Base-by-base conservation (phyloP, 2,888 invertebrate genomes). In the Drosophila suboccidentalis region DNA sequence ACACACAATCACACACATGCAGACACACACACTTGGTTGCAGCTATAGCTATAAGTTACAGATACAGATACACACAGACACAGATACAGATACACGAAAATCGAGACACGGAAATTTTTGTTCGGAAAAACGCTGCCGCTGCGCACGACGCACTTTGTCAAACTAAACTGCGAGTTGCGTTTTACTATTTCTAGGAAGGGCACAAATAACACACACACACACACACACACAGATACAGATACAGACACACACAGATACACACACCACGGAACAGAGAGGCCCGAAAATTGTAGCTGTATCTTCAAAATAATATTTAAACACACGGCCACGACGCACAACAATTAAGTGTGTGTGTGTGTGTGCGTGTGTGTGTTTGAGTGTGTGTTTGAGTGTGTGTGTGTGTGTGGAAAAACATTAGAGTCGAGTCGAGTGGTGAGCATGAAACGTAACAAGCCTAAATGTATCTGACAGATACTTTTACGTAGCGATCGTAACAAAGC, bases 181-280 rank as follows among this genome's bases (percentile, higher is more conserved):
- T 90, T 86, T 81, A 91, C 89, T 85, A 90, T 89, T 91, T 90
- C 89, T 87, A 88, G 89, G 91, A 91, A 80, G 73, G 66, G 76
- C 66, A 59, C 61, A 49, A 54, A 67, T 67, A 57, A 44, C 47
- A 53, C 47, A 75, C 46, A 59, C 15, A 55, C 61, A 64, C 22
- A 61, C 34, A 26, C 34, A 34, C 59, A 19, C 55, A 29, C 29
- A 46, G 26, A 57, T 38, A 38, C 53, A 29, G 13, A 44, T 26
- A 26, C n/a, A 32, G 32, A 8, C 49, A 49, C 26, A n/a, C n/a
- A 38, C 53, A 29, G 13, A 44, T 26, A 26, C n/a, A 32, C 38
- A 8, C 49, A 49, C 26, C 46, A 49, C 47, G 15, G 3, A 58
- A 41, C 36, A 65, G 61, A 71, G 58, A 66, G 62, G 55, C 73